These are phyloP conservation scores for Oncorhynchus masou DNA, from an alignment of 2,113 vertebrate species.

Conservation along the genomic window DNA sequence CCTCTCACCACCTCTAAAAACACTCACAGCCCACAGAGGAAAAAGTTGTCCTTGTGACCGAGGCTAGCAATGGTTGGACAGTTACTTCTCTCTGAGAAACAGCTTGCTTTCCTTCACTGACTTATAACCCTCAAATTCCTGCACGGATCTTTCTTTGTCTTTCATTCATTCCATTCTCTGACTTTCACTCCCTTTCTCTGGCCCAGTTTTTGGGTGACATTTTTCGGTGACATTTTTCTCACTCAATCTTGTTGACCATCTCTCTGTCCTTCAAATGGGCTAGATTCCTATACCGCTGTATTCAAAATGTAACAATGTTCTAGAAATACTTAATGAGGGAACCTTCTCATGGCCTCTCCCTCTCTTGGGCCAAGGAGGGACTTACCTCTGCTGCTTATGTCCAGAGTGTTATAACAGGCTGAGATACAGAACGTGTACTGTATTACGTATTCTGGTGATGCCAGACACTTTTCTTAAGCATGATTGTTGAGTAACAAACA, in stretches of 20 bases:
- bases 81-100: neutral
- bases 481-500: neutral
- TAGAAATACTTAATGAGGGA: too few relatives aligned
- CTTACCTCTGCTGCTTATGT: neutral
- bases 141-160: too few relatives aligned
- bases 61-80: neutral
- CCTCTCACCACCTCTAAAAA: constrained; percentile 8
- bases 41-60: neutral
- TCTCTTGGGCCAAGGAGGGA: neutral
- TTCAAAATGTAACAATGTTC: too few relatives aligned
- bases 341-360: neutral
- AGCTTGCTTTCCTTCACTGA: neutral
- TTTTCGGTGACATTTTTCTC: neutral
- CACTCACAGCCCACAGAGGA: constrained; percentile 6
- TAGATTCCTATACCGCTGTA: too few relatives aligned
- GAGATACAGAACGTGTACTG: neutral
- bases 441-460: neutral
- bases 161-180: too few relatives aligned
- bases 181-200: too few relatives aligned
- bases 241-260: too few relatives aligned
- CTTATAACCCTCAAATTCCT: neutral
- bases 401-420: neutral
- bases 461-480: neutral
- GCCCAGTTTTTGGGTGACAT: neutral
- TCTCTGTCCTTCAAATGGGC: too few relatives aligned